Evolutionary conservation across 2,113 vertebrate genomes (phyloP).

Genomic region (Okapia johnstoni): DNA sequence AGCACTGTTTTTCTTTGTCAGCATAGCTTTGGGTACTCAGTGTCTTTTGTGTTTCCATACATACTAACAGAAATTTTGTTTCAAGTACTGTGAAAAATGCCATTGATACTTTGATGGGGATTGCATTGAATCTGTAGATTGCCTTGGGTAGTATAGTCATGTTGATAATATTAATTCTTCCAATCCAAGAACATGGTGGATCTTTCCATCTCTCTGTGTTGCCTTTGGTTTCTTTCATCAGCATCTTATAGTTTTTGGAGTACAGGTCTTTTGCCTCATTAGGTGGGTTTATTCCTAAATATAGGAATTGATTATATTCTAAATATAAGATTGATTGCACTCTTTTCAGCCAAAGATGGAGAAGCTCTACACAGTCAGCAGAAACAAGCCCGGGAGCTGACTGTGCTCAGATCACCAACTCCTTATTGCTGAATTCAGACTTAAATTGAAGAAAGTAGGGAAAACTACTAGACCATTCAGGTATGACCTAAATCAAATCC

Average conservation of each 20-base stretch:
- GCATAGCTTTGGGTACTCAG: not conserved
- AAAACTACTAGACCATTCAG: not conserved
- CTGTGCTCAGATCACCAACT: not conserved
- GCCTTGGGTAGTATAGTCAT: not conserved
- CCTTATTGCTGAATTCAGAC: not conserved
- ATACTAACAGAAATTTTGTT: not conserved
- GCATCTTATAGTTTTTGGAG: not conserved
- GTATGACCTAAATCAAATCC: not conserved
- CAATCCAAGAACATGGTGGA: not conserved
- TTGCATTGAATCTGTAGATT: not conserved
- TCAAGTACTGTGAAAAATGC: not conserved
- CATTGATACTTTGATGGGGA: not conserved
- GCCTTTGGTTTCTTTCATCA: not conserved
- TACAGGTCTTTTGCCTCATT: not conserved
- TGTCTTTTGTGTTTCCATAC: not conserved
- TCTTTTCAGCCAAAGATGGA: not conserved
- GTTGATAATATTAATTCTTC: not conserved
- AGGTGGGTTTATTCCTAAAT: not conserved
- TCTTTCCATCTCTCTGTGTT: not conserved
- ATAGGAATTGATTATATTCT: not conserved
- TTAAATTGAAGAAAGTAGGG: not conserved
- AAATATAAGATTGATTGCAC: not conserved
- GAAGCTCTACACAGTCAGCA: not conserved
- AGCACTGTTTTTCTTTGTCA: not conserved
- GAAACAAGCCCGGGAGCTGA: not conserved